These are phyloP conservation scores for Schizothorax lantsangensis DNA, from an alignment of 2,797 vertebrate species.

Conservation along the genomic window DNA sequence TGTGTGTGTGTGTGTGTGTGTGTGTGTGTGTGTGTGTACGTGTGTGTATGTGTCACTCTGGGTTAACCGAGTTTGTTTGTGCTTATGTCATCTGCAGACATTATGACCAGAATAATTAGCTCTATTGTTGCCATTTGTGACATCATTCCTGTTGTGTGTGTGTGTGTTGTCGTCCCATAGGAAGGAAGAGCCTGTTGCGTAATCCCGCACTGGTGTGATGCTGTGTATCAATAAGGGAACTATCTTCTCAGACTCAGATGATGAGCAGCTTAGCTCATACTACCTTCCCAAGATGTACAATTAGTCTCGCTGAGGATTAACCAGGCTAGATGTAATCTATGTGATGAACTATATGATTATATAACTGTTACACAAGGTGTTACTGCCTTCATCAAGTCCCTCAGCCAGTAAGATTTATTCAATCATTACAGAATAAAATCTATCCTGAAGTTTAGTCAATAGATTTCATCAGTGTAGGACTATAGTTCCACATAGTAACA, in stretches of 20 bases:
- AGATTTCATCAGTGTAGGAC: neutral
- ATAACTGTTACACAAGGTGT: constrained; percentile 18
- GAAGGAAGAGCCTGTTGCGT: constrained; percentile 38
- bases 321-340: constrained; percentile 4
- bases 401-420: neutral
- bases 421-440: neutral
- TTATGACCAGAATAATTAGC: constrained; percentile 57
- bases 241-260: constrained; percentile 9
- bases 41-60: constrained; percentile 9
- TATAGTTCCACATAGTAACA: neutral
- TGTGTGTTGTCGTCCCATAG: constrained; percentile 21
- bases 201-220: constrained; percentile 34
- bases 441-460: neutral
- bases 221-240: constrained; percentile 13
- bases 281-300: constrained; percentile 25
- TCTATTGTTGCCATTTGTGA: constrained; percentile 61
- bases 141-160: constrained; percentile 49
- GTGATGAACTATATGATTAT: constrained; percentile 14
- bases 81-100: constrained; percentile 49
- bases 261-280: constrained; percentile 30
- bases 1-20: constrained; percentile 14
- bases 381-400: neutral
- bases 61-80: constrained; percentile 49
- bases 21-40: neutral
- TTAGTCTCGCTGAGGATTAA: neutral